Base-by-base conservation (phyloP, 2,113 vertebrate species). In the Planiliza haematocheilus region DNA sequence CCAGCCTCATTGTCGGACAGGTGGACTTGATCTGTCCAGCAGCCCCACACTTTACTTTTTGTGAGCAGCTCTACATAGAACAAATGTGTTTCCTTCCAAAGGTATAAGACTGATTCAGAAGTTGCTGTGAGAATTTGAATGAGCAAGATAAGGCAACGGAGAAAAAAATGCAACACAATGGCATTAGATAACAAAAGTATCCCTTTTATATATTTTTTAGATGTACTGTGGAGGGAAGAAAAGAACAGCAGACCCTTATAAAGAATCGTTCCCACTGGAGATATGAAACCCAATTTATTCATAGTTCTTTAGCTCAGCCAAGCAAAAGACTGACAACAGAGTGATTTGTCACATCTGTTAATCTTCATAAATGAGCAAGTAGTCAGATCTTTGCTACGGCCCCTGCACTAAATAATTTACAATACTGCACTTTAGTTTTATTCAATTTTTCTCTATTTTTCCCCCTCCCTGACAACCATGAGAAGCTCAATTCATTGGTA, bases 401-500 rank as follows among this genome's bases (percentile, higher is more conserved):
- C 81, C 57, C 51, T 70, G 80, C 79, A 77, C 81, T 92, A 89
- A 93, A 92, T 92, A 85, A 93, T 92, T 93, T 87, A 93, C 51
- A 70, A 77, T 61, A 67, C 88, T 76, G 76, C 79, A 78, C 78
- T 86, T 88, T 70, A 83, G 75, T 85, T 91, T 87, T 73, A 84
- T 81, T 74, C 83, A 59, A 83, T 88, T 89, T 89, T 77, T 58
- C 55, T 63, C 45, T 74, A 75, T 74, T 65, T 65, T 48, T 43
- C 13, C 39, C 18, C 18, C 65, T 51, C 51, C 50, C 69, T 77
- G 82, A 89, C 91, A 90, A 74, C 80, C 76, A 45, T 75, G 78
- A 82, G 62, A 62, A 86, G 81, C 30, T 60, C 67, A 41, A 73
- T 78, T 85, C 62, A 73, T 62, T 81, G 70, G 58, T 39, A 39